phyloP scores from a whole-genome alignment of 1,140 invertebrate genomes.

The Leucophenga varia region DNA sequence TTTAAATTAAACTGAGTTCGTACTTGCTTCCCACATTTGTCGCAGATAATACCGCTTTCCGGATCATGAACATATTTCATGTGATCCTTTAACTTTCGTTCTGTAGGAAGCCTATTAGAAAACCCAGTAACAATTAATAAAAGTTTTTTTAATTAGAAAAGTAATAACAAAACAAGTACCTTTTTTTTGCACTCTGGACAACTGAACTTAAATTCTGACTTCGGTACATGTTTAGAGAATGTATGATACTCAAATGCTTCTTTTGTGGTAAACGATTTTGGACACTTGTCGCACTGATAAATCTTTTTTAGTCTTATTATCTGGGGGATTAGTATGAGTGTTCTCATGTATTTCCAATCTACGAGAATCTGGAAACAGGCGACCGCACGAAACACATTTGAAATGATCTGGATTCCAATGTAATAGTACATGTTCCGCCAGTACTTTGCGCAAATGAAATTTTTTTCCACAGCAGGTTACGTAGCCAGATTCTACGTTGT shows the following conservation, averaged over 20 bases:
- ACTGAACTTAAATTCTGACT: constrained; percentile 19
- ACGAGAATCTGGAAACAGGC: constrained; percentile 9
- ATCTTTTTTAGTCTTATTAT: constrained; percentile 11
- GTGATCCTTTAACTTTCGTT: constrained; percentile 20
- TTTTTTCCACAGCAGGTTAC: constrained; percentile 17
- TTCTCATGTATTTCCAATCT: constrained; percentile 11
- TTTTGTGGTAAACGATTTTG: constrained; percentile 18
- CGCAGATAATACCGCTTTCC: background rate
- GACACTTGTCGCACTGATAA: constrained; percentile 23
- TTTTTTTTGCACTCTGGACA: constrained; percentile 23
- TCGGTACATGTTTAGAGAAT: constrained; percentile 20
- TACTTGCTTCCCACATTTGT: constrained; percentile 3
- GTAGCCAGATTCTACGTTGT: constrained; percentile 16
- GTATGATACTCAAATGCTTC: constrained; percentile 17
- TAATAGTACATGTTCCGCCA: constrained; percentile 17
- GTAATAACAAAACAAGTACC: constrained; percentile 9
- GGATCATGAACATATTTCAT: constrained; percentile 11
- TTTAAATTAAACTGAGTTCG: background rate
- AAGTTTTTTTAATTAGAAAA: background rate
- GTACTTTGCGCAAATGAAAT: constrained; percentile 13
- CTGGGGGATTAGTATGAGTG: constrained; percentile 13
- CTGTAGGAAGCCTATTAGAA: constrained; percentile 12
- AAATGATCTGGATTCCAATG: constrained; percentile 24
- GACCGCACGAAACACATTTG: constrained; percentile 12
- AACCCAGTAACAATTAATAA: background rate